These are phyloP conservation scores for Chaetodon trifasciatus DNA, from an alignment of 2,797 vertebrate genomes.

Conservation along the genomic window DNA sequence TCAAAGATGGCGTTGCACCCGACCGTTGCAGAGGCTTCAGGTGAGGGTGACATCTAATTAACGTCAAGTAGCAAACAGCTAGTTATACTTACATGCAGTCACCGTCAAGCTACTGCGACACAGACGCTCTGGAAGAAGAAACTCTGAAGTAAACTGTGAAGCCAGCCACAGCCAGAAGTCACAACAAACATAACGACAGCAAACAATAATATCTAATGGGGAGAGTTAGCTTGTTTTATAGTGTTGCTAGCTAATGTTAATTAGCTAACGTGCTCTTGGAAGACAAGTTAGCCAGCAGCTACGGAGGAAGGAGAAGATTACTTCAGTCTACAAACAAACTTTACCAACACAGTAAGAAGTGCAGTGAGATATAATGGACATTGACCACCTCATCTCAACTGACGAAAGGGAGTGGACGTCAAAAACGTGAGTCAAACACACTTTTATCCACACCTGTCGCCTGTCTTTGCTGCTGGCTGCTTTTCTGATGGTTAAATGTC, in stretches of 20 bases:
- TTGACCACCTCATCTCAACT: neutral
- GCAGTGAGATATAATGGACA: neutral
- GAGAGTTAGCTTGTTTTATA: no score
- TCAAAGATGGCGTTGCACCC: neutral
- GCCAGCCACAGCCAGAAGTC: neutral
- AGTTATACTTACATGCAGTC: neutral
- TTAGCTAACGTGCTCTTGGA: neutral
- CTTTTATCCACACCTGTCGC: neutral
- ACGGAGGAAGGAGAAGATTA: neutral
- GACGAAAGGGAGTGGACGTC: neutral
- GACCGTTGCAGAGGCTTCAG: neutral
- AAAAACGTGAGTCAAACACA: slow-evolving; percentile 6
- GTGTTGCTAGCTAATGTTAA: neutral
- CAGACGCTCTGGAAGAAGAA: neutral
- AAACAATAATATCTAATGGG: no score
- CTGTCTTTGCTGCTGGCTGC: neutral
- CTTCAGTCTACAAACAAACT: no score
- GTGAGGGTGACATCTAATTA: neutral
- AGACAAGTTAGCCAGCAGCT: neutral
- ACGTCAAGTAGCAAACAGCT: neutral
- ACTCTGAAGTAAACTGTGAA: neutral
- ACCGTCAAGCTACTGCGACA: no score
- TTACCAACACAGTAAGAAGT: neutral
- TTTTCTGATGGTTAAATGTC: neutral
- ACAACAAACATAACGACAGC: neutral